These are phyloP conservation scores for Ischnura elegans DNA, from an alignment of 2,888 invertebrate species.

Conservation along the genomic window DNA sequence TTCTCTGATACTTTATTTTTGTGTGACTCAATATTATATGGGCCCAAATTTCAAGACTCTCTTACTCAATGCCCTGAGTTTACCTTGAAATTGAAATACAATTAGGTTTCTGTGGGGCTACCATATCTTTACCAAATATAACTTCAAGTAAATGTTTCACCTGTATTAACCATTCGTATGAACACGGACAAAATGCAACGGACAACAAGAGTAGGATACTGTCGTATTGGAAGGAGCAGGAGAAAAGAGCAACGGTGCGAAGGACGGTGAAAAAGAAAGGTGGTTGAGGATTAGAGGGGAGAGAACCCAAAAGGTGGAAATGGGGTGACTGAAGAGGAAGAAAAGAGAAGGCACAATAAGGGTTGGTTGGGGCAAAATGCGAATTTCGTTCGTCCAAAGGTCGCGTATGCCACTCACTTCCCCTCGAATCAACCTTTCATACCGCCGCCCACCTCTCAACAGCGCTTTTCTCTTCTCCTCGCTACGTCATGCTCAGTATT, in stretches of 20 bases:
- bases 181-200: background rate
- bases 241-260: background rate
- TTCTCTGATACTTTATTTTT: too few relatives aligned
- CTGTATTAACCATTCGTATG: background rate
- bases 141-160: background rate
- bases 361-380: background rate
- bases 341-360: background rate
- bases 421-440: background rate
- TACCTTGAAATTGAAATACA: background rate
- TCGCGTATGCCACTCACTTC: background rate
- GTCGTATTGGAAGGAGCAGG: background rate
- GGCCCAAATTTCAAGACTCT: too few relatives aligned
- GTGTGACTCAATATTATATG: too few relatives aligned
- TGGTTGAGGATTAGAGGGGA: background rate
- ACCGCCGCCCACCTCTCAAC: background rate
- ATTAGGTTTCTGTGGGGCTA: background rate
- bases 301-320: background rate
- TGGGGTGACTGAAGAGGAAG: background rate
- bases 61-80: too few relatives aligned
- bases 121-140: too few relatives aligned
- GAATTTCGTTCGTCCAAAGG: background rate
- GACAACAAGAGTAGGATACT: background rate
- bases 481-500: background rate
- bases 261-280: too few relatives aligned
- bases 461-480: background rate